Evolutionary conservation across 1,140 invertebrate genomes (phyloP).

Genomic region (Globodera ellingtonae): DNA sequence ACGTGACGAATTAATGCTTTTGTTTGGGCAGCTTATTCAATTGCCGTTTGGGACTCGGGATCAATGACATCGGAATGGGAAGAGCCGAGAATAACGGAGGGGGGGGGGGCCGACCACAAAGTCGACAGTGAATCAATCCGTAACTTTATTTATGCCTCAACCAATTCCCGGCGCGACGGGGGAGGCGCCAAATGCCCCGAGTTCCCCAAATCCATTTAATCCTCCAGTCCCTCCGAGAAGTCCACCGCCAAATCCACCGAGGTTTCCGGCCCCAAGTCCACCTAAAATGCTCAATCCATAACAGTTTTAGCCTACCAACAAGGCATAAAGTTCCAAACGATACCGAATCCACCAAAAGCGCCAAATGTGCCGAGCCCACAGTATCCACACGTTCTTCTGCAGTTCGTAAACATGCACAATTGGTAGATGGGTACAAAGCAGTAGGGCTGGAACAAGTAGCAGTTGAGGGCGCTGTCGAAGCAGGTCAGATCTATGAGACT

Average conservation of each 20-base stretch:
- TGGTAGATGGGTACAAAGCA: constrained; percentile 30
- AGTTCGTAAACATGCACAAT: constrained; percentile 22
- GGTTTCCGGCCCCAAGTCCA: not conserved
- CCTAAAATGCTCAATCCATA: not conserved
- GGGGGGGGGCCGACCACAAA: too few relatives aligned
- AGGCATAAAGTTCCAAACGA: too few relatives aligned
- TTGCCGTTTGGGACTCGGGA: not conserved
- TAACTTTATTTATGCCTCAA: constrained; percentile 1
- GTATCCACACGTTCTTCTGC: constrained; percentile 18
- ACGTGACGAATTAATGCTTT: too few relatives aligned
- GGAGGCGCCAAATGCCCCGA: not conserved
- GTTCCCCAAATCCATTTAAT: constrained; percentile 12
- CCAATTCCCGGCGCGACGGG: not conserved
- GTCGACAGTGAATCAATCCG: too few relatives aligned
- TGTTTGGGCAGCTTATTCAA: too few relatives aligned
- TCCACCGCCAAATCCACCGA: constrained; percentile 9
- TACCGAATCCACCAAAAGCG: constrained; percentile 9
- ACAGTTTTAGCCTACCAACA: too few relatives aligned
- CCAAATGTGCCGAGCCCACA: constrained; percentile 1
- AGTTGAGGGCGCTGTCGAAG: constrained; percentile 31
- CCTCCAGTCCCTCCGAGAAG: constrained; percentile 5
- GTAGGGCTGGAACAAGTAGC: constrained; percentile 24
- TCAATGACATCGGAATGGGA: not conserved
- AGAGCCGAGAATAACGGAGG: not conserved
- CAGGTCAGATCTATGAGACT: constrained; percentile 7